These are phyloP conservation scores for Drosophila suboccidentalis DNA, from an alignment of 2,888 invertebrate genomes.

Conservation along the genomic window DNA sequence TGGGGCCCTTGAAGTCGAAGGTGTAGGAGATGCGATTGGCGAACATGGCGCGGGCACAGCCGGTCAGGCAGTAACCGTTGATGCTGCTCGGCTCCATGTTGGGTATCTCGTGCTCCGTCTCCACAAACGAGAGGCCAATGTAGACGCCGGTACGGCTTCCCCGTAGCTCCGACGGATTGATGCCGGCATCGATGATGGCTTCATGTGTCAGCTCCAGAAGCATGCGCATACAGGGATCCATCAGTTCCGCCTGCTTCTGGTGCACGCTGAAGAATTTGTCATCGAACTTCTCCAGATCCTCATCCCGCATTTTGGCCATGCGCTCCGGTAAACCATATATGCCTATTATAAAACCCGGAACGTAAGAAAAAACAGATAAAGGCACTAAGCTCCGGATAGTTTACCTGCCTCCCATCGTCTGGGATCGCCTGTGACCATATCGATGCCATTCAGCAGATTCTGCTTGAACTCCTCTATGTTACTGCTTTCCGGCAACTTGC, in stretches of 20 bases:
- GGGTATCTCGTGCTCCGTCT: conserved; percentile 94
- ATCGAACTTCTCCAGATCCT: conserved; percentile 90
- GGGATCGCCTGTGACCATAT: conserved; percentile 96
- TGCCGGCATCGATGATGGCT: conserved; percentile 94
- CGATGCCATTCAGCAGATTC: conserved; percentile 95
- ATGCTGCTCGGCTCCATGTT: conserved; percentile 93
- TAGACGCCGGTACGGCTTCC: conserved; percentile 97
- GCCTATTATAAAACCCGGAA: conserved; percentile 84
- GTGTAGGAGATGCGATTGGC: conserved; percentile 98
- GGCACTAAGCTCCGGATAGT: not conserved
- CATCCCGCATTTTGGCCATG: conserved; percentile 93
- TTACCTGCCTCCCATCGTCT: conserved; percentile 94
- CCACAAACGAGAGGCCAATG: conserved; percentile 95
- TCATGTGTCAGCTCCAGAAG: conserved; percentile 96
- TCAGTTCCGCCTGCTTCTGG: conserved; percentile 95
- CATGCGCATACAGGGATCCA: conserved; percentile 97
- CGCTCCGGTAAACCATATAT: conserved; percentile 92
- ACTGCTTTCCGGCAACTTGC: conserved; percentile 95
- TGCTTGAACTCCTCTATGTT: conserved; percentile 97
- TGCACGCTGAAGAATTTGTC: conserved; percentile 96
- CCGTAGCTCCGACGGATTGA: conserved; percentile 93
- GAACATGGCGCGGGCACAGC: conserved; percentile 98
- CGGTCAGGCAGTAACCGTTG: conserved; percentile 96
- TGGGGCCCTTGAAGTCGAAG: conserved; percentile 98
- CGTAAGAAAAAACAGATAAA: not conserved